Percentiles rank a stretch among this genome's conserved stretches.
Conservation (phyloP, 1,140 invertebrate genomes). For the Tenebrio molitor region DNA sequence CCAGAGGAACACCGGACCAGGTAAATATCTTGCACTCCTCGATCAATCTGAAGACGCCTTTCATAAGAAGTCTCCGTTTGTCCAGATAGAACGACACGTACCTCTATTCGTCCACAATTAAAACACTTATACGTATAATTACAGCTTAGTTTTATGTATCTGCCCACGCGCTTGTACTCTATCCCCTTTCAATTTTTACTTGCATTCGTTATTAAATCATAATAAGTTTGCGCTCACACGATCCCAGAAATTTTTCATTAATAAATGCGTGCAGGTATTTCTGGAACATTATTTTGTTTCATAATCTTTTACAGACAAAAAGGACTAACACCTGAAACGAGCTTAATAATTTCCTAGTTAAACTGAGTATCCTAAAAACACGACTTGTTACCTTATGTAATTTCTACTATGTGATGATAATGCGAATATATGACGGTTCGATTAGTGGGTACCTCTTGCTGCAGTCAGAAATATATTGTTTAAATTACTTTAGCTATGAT, state of each 20-base stretch:
- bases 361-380: too few species aligned
- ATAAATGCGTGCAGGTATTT: slow-evolving; percentile 50
- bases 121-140: slow-evolving; percentile 66
- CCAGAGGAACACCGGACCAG: slow-evolving; percentile 56
- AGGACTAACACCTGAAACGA: too few species aligned
- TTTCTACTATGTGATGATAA: too few species aligned
- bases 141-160: slow-evolving; percentile 62
- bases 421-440: too few species aligned
- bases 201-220: slow-evolving; percentile 54
- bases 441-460: too few species aligned
- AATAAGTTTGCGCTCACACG: slow-evolving; percentile 51
- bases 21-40: slow-evolving; percentile 26
- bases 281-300: slow-evolving; percentile 40
- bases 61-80: slow-evolving; percentile 45
- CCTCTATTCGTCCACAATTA: slow-evolving; percentile 64
- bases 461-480: too few species aligned
- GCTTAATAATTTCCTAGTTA: too few species aligned
- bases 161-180: slow-evolving; percentile 58
- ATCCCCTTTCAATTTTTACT: slow-evolving; percentile 55
- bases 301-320: slow-evolving; percentile 25
- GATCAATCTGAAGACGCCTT: slow-evolving; percentile 13
- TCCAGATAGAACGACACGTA: slow-evolving; percentile 58
- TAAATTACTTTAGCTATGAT: background rate
- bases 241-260: slow-evolving; percentile 43
- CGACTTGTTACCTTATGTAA: too few species aligned